These are phyloP conservation scores for Crypturellus tataupa DNA, from an alignment of 2,797 vertebrate genomes.

Conservation along the genomic window DNA sequence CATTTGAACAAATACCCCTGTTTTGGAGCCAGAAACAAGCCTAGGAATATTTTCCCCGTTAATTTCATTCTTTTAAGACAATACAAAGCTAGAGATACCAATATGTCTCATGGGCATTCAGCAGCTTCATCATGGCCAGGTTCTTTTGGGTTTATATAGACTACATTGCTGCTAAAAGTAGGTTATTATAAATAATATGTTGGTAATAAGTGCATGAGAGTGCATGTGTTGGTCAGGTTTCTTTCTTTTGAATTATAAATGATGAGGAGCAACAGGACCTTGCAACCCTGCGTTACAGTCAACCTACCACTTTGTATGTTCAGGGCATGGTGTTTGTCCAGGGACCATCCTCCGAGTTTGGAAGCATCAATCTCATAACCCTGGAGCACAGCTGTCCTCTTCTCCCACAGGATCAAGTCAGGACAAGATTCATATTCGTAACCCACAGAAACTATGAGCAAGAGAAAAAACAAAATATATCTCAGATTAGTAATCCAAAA, in stretches of 20 bases:
- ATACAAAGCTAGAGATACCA: not conserved
- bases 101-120: not conserved
- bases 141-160: not conserved
- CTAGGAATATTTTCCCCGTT: not conserved
- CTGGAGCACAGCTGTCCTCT: conserved; percentile 94
- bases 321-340: conserved; percentile 96
- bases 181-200: not conserved
- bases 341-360: conserved; percentile 95
- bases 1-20: not conserved
- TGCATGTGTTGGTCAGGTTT: not conserved
- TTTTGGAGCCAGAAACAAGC: not conserved
- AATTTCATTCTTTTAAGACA: not conserved
- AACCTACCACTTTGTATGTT: conserved; percentile 96
- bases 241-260: not conserved
- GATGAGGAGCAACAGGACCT: not conserved
- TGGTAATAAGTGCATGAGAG: not conserved
- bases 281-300: not conserved
- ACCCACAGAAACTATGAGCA: conserved; percentile 91
- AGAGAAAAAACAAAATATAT: not conserved
- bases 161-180: not conserved
- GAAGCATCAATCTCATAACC: conserved; percentile 95
- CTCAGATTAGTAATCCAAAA: not conserved
- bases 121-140: not conserved
- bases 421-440: conserved; percentile 99
- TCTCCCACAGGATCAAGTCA: conserved; percentile 97